phyloP scores from a whole-genome alignment of 2,113 vertebrate genomes.

The Phylloscopus trochiloides region DNA sequence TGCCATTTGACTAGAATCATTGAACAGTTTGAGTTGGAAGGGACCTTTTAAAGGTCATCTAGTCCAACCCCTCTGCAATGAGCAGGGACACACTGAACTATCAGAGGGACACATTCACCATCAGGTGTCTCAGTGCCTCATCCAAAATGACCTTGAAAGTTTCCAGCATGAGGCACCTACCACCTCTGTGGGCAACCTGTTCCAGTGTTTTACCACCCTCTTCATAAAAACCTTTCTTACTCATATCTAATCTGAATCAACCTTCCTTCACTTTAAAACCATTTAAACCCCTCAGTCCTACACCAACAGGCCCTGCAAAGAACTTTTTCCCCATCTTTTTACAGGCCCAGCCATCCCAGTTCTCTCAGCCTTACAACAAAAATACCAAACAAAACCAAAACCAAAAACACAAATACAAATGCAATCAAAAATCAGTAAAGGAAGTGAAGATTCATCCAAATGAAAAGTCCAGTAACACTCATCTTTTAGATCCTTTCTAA shows the following conservation, averaged over 20 bases:
- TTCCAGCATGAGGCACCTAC: neutral
- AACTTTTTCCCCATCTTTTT: neutral
- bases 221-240: neutral
- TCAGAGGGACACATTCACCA: neutral
- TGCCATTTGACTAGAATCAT: neutral
- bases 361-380: neutral
- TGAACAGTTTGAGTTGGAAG: neutral
- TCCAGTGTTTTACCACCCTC: neutral
- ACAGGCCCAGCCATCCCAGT: neutral
- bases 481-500: neutral
- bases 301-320: neutral
- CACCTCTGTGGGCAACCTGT: neutral
- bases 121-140: neutral
- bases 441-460: neutral
- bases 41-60: neutral
- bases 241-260: neutral
- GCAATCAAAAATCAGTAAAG: neutral
- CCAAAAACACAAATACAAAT: neutral
- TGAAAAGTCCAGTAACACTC: neutral
- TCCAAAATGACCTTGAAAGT: neutral
- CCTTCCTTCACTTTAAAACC: neutral
- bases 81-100: neutral
- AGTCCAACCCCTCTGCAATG: neutral
- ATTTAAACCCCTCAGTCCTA: neutral
- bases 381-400: neutral